These are phyloP conservation scores for Dicrostonyx torquatus DNA, from an alignment of 2,797 vertebrate genomes.

Conservation along the genomic window DNA sequence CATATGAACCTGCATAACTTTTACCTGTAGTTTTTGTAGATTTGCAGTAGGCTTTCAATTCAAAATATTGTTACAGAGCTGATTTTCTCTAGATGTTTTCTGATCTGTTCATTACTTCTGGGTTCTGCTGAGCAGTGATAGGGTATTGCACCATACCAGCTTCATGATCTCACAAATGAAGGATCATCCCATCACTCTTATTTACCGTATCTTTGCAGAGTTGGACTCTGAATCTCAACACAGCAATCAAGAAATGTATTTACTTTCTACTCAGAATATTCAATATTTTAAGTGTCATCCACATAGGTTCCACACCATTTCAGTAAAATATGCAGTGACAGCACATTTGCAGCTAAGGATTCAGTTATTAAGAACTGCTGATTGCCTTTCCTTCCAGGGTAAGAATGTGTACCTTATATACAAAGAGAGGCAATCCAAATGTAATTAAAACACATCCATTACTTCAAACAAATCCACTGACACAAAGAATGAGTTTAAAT, in stretches of 20 bases:
- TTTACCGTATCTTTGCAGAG: neutral
- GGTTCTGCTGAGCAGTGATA: neutral
- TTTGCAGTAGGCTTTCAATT: neutral
- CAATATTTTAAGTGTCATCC: slow-evolving; percentile 23
- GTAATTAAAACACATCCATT: slow-evolving; percentile 76
- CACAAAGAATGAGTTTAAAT: slow-evolving; percentile 57
- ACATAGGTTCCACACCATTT: slow-evolving; percentile 33
- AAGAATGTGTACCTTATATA: slow-evolving; percentile 50
- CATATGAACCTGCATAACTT: neutral
- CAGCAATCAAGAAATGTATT: slow-evolving; percentile 48
- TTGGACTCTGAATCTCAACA: neutral
- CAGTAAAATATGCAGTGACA: neutral
- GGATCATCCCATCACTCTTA: neutral
- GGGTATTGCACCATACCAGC: neutral
- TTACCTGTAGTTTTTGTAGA: neutral
- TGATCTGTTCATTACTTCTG: neutral
- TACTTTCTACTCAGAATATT: neutral
- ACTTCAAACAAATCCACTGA: slow-evolving; percentile 51
- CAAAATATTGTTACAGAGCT: neutral
- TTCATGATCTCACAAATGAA: neutral
- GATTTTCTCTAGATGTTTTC: neutral
- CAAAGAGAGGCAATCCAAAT: slow-evolving; percentile 33
- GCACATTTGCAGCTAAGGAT: slow-evolving; percentile 28
- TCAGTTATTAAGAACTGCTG: slow-evolving; percentile 52
- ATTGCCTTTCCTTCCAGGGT: slow-evolving; percentile 63